Evolutionary conservation across 2,113 vertebrate species (phyloP), one percentile per base, ranked within the genome.

Genomic region (Fregata magnificens): DNA sequence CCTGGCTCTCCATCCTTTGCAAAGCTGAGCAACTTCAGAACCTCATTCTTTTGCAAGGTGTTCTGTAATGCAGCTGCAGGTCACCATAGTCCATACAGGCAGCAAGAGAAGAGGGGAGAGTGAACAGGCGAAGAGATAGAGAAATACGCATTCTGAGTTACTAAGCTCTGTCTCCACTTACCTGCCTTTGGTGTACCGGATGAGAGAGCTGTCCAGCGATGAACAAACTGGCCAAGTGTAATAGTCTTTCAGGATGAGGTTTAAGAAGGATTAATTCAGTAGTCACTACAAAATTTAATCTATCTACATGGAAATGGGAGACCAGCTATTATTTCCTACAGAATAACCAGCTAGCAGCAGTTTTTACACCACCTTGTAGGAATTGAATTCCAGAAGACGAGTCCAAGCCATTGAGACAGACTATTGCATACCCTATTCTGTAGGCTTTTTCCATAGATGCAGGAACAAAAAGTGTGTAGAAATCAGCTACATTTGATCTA

Each of bases 171-270:
- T 59, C 53, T 58, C n/a, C n/a, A 66, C 16, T 40, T 82, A 40
- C 28, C 91, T 96, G 92, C 86, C 82, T 92, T 95, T 15, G 13
- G 8, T 40, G n/a, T 34, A 59, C 34, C 71, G 94, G 93, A 82
- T 93, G 91, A 90, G 93, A 96, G 91, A 93, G 76, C 63, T 90
- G 92, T 95, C 93, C 95, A 92, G 96, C 80, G 77, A 55, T 77
- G 67, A 47, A 56, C 53, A 49, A 55, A 50, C 29, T 50, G 17
- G 14, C 10, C 10, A 34, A 49, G 29, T 38, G 24, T 40, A 34
- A 49, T 40, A 5, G 21, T 50, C 28, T 49, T 49, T 58, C 53
- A 34, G 29, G n/a, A 18, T 2, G 13, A 70, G 32, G 26, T 49
- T 77, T 67, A 49, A 58, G 31, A 42, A 42, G 50, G 49, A 29